phyloP scores from a whole-genome alignment of 2,797 vertebrate genomes.

The Sternotherus odoratus region DNA sequence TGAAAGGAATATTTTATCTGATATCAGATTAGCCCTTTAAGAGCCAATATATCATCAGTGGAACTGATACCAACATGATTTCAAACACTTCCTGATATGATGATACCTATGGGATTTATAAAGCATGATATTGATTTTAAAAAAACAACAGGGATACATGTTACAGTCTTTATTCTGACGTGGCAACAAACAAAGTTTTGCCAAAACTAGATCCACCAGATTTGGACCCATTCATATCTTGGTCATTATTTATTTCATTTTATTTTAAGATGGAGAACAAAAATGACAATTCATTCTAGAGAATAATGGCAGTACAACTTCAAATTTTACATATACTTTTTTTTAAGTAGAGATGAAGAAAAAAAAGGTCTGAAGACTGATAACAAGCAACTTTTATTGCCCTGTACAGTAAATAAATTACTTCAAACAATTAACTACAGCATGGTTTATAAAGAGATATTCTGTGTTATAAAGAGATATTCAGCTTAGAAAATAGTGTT shows the following conservation, averaged over 20 bases:
- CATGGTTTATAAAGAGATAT: neutral
- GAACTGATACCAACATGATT: neutral
- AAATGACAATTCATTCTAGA: conserved; percentile 22
- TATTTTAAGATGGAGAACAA: conserved; percentile 45
- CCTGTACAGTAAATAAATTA: neutral
- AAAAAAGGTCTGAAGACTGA: neutral
- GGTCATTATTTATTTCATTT: conserved; percentile 43
- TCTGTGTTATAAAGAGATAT: neutral
- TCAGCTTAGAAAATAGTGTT: no score
- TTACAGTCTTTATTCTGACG: neutral
- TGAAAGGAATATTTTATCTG: neutral
- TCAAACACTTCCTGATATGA: conserved; percentile 17
- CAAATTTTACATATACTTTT: neutral
- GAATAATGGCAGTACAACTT: conserved; percentile 1
- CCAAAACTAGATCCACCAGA: conserved; percentile 4
- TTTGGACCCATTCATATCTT: conserved; percentile 1
- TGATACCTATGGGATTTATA: conserved; percentile 24
- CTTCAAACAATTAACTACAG: neutral
- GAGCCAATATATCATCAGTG: neutral
- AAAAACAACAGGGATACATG: conserved; percentile 18
- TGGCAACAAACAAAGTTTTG: neutral
- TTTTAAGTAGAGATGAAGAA: conserved; percentile 24
- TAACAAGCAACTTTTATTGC: neutral
- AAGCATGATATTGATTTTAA: conserved; percentile 3
- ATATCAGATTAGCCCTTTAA: conserved; percentile 2